Evolutionary conservation across 2,797 vertebrate species (phyloP), one percentile per base, ranked within the genome.

Genomic region (Sebastes oblongus): DNA sequence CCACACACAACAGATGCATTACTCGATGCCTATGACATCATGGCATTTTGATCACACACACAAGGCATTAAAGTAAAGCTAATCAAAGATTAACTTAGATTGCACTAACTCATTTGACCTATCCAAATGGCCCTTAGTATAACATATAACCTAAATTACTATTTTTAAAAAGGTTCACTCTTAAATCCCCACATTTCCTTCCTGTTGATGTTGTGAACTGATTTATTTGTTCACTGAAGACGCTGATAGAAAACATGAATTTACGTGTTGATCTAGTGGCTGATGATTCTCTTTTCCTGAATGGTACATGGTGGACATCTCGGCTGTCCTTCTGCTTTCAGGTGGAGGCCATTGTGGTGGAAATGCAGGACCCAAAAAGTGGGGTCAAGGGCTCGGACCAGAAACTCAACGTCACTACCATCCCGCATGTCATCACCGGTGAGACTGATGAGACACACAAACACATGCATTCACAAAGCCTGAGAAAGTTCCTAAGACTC

Each of bases 381-480:
- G 97, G 98, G 6, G 88, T 99, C 56, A 97, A 96, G 80, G 96
- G 89, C 0, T 95, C 97, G 5, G 95, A 94, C 0, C 98, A 99
- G 95, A 96, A 95, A 14, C 94, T 98, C 77, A 95, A 93, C 27
- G 82, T 97, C 62, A 93, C 96, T 1, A 96, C 70, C 6, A 97
- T 99, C 85, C 97, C 98, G 0, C 96, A 99, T 0, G 97, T 96
- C 39, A 93, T 98, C 66, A 79, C 95, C 84, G 98, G 98, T 99
- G 89, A 96, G 91, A 85, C 16, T 24, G 4, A 71, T 39, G 0
- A 39, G 5, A 55, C 32, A 56, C 36, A 55, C 11, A 52, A 6
- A 65, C 22, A 30, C 14, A 46, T 11, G 25, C 25, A 36, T 11
- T 14, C 13, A 58, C 25, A 46, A 59, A 72, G 20, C 2, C 10